Evolutionary conservation across 2,113 vertebrate genomes (phyloP).

Genomic region (Sturnus vulgaris): DNA sequence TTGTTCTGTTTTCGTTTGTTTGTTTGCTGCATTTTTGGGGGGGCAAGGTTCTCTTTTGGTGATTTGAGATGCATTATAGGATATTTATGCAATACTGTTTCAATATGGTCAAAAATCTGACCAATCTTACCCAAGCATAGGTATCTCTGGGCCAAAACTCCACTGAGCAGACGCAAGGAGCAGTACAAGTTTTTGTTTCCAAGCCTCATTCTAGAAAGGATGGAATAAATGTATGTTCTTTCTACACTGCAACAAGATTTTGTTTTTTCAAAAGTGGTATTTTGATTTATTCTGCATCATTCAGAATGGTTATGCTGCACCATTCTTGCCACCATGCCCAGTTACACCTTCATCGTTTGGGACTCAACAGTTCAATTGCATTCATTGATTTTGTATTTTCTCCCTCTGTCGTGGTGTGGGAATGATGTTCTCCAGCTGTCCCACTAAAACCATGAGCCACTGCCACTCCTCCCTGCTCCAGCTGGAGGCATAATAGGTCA

Average conservation of each 20-base stretch:
- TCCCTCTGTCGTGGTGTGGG: neutral
- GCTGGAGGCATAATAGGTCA: neutral
- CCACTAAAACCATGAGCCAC: neutral
- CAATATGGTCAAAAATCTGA: neutral
- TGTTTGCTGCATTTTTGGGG: accelerated
- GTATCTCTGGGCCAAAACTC: neutral
- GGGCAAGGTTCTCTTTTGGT: accelerated
- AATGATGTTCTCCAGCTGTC: neutral
- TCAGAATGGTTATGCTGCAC: neutral
- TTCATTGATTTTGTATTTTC: neutral
- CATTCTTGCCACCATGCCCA: neutral
- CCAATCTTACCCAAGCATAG: neutral
- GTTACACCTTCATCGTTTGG: neutral
- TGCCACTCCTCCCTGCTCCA: neutral
- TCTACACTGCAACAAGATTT: neutral
- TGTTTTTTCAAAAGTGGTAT: neutral
- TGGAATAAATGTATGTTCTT: neutral
- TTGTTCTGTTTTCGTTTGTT: neutral
- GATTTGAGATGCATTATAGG: neutral
- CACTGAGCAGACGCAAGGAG: neutral
- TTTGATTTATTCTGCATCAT: neutral
- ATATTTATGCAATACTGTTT: neutral
- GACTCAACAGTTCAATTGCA: neutral
- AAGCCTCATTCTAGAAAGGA: neutral
- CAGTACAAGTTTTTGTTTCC: neutral